Evolutionary conservation across 2,888 invertebrate genomes (phyloP), one percentile per base, ranked within the genome.

Genomic region (Cosmopolites sordidus): DNA sequence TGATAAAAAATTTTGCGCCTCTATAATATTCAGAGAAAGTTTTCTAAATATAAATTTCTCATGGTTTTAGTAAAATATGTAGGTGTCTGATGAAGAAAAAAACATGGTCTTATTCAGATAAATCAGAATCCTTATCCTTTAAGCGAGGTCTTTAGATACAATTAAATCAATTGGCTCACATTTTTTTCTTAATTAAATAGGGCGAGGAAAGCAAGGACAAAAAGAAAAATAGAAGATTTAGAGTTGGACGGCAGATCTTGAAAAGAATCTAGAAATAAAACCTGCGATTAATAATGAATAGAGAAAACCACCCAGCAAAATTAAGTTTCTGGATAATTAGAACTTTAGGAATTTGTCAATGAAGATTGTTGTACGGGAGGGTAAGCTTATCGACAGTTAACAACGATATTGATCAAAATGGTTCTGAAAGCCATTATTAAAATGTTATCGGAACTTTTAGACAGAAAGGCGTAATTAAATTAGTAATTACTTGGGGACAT

Each of bases 171-270:
- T 54, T 50, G 47, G 44, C 38, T 38, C 37, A 40, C 29, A 30
- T 50, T 50, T 54, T 53, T 54, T 50, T 54, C 54, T 54, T 54
- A 54, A 54, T 54, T 50, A 54, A 54, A 49, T 45, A 46, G 50
- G 42, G 46, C 37, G 54, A 46, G 45, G 42, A 47, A 54, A 54
- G 49, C 27, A 38, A 14, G 27, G 42, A 43, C 45, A 44, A 44
- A 48, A 49, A 40, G 53, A 30, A 42, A 48, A 48, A 41, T 48
- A 16, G 48, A 48, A 48, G 41, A 42, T 17, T 41, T 30, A 43
- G 53, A 53, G 43, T 22, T 17, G 48, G 30, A 27, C 39, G 53
- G 48, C 54, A 54, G 41, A 54, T 54, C 54, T 50, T 54, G 50
- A 54, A 54, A 50, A 38, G 46, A 50, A 50, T 54, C 47, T 54